Conservation (phyloP, 2,888 invertebrate genomes). For the Muscina levida region DNA sequence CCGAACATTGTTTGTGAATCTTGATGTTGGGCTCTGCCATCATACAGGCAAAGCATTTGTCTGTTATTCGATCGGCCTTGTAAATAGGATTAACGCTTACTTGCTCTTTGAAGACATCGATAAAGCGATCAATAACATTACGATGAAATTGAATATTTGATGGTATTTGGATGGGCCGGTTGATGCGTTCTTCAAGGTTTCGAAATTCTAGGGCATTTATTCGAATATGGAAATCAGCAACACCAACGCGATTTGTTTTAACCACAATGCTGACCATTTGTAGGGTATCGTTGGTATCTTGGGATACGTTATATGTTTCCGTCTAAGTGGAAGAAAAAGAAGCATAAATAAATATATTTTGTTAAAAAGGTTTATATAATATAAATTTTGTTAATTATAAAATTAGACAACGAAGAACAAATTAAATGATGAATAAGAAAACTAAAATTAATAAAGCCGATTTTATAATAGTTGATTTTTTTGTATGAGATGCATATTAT, state of each 20-base stretch:
- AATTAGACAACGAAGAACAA: too few species aligned
- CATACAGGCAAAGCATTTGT: conserved; percentile 95
- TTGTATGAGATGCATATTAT: too few species aligned
- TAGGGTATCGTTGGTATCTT: conserved; percentile 85
- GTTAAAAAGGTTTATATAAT: too few species aligned
- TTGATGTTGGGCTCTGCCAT: conserved; percentile 89
- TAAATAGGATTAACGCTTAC: conserved; percentile 86
- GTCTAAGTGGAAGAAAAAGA: conserved; percentile 79
- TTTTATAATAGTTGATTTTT: too few species aligned
- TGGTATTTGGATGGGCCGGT: conserved; percentile 85
- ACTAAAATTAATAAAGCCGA: too few species aligned
- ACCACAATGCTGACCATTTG: conserved; percentile 92
- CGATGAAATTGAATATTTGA: conserved; percentile 88
- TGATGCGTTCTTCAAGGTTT: conserved; percentile 87
- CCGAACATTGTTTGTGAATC: conserved; percentile 85
- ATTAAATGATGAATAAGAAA: too few species aligned
- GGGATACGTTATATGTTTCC: conserved; percentile 86
- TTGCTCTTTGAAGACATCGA: conserved; percentile 90
- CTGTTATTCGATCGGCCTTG: conserved; percentile 85
- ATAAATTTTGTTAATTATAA: too few species aligned
- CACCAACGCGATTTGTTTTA: conserved; percentile 83
- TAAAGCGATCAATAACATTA: conserved; percentile 90
- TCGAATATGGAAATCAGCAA: conserved; percentile 85
- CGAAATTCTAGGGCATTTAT: conserved; percentile 89
- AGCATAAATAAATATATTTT: conserved; percentile 3